Base-by-base conservation (phyloP, 2,888 invertebrate species). In the Luperina nickerlii region DNA sequence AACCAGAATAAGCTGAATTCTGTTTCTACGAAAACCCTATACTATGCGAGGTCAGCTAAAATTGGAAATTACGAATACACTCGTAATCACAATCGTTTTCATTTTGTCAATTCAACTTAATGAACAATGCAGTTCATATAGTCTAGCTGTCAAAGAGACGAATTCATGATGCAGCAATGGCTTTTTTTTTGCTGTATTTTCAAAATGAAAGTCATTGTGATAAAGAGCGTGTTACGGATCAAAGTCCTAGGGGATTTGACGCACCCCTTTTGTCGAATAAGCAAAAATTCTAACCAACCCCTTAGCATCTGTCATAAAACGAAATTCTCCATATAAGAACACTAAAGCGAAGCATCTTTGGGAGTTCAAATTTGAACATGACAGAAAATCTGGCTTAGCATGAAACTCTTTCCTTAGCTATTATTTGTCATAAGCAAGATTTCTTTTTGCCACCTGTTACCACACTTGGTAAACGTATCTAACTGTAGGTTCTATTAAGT, bases 211-310 rank as follows among this genome's bases (percentile, higher is more conserved):
- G 27, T 38, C n/a, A 65, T 20, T 32, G 38, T 69, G 38, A 69
- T 69, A 42, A 32, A 24, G 42, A 51, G 15, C 42, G 78, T 15
- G 24, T 48, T 48, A 27, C 57, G 13, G 42, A 66, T 79, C 42
- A 65, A 78, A 42, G 69, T 60, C n/a, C 42, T 51, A 15, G 9
- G n/a, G 18, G 20, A 8, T 13, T 79, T 70, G 79, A 81, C 66
- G 70, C 51, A 54, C 70, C 80, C 66, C 60, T 84, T 83, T 67
- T 84, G 85, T 57, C 66, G 54, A 67, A 60, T 62, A 62, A 38
- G 62, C 85, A 84, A 71, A 79, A 71, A 66, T 15, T 27, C 13
- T 15, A 38, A 48, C 51, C 62, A 79, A 51, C 60, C 60, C 66
- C 45, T 79, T 27, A 54, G 24, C 7, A 18, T 45, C 60, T 38